Conservation (phyloP, 2,888 invertebrate genomes). For the Microdon myrmicae region DNA sequence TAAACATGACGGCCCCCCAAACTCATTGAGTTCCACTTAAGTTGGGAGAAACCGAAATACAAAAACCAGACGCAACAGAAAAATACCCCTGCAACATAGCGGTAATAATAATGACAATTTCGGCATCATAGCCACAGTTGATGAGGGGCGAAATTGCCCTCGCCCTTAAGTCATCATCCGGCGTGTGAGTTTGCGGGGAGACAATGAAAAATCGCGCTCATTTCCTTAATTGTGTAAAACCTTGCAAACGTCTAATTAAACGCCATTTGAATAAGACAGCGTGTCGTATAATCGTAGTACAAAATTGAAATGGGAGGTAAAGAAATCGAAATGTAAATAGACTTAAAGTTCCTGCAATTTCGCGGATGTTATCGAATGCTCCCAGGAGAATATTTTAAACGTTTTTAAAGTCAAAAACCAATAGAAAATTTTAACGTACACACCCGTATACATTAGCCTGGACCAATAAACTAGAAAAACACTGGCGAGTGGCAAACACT, state of each 20-base stretch:
- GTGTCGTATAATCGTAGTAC: no score
- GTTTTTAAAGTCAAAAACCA: no score
- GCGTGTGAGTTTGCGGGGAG: neutral
- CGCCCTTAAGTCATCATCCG: neutral
- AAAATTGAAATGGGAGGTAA: no score
- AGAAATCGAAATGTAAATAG: no score
- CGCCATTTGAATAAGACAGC: conserved; percentile 14
- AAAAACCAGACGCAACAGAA: conserved; percentile 5
- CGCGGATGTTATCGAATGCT: no score
- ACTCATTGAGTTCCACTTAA: neutral
- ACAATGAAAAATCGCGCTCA: conserved; percentile 23
- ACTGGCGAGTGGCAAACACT: no score
- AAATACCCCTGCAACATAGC: conserved; percentile 15
- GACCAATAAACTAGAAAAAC: no score
- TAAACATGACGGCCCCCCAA: conserved; percentile 18
- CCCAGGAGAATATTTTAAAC: no score
- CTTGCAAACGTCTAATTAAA: conserved; percentile 30
- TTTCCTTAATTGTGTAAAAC: conserved; percentile 29
- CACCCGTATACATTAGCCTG: no score
- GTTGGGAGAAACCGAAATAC: neutral
- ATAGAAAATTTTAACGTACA: no score
- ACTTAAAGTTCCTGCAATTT: no score
- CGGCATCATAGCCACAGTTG: conserved; percentile 22
- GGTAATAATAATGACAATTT: conserved; percentile 17
- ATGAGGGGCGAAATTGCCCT: conserved; percentile 24